A percentile compares a stretch with the other conserved stretches of the same genome.
Conservation (phyloP, 2,113 vertebrate species). For the Cichladusa arquata region DNA sequence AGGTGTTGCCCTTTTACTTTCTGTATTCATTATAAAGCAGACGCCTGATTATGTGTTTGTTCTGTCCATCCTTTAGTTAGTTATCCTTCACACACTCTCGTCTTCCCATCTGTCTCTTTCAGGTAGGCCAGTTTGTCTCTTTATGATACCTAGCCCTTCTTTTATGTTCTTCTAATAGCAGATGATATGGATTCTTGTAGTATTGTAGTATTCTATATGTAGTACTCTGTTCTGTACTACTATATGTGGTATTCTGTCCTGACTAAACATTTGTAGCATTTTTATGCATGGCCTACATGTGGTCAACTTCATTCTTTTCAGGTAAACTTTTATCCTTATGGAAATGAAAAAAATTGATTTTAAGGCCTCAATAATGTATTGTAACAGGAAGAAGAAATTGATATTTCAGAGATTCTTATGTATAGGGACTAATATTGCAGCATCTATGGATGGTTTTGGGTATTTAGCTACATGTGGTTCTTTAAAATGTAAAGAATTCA, state of each 20-base stretch:
- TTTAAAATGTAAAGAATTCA: background rate
- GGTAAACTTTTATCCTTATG: background rate
- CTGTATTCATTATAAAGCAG: background rate
- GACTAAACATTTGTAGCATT: background rate
- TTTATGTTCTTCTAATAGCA: background rate
- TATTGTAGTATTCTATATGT: background rate
- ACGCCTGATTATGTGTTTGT: background rate
- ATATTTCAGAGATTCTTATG: background rate
- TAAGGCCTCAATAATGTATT: background rate
- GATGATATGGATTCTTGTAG: background rate
- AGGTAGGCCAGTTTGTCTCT: background rate
- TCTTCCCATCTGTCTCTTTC: background rate
- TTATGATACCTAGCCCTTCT: background rate
- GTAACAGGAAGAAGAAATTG: background rate
- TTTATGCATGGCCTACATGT: background rate
- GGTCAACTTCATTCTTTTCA: background rate
- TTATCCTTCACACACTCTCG: background rate
- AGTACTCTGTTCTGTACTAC: background rate
- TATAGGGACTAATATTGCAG: background rate
- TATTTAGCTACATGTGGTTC: background rate
- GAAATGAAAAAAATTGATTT: background rate
- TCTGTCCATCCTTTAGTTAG: background rate
- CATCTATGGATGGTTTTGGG: background rate
- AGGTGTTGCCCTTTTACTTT: conserved; percentile 4
- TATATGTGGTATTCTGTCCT: background rate